Percentiles rank a stretch among this genome's conserved stretches.
Conservation (phyloP, 2,888 invertebrate genomes). For the Steinernema hermaphroditum region DNA sequence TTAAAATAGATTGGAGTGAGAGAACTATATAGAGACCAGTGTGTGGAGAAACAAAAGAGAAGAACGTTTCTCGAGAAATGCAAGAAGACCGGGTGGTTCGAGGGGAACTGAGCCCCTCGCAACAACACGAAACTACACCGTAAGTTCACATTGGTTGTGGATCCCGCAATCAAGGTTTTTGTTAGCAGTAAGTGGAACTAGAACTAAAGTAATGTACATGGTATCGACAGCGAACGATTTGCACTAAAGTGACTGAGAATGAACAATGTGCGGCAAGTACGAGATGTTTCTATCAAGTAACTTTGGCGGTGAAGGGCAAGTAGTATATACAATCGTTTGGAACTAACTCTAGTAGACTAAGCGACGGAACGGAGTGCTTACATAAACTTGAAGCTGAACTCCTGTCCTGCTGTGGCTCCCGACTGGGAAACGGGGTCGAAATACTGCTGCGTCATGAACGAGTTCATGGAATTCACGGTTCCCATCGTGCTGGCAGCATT, state of each 20-base stretch:
- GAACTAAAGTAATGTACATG: constrained; percentile 6
- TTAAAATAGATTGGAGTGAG: not conserved
- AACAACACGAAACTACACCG: constrained; percentile 18
- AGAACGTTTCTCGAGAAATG: not conserved
- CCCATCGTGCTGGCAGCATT: constrained; percentile 5
- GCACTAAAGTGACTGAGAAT: constrained; percentile 3
- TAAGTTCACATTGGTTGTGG: constrained; percentile 15
- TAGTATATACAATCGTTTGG: constrained; percentile 18
- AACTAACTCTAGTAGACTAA: constrained; percentile 10
- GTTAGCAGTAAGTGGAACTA: not conserved
- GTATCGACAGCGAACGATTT: not conserved
- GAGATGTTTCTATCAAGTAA: not conserved
- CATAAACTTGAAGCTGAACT: constrained; percentile 20
- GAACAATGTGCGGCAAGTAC: not conserved
- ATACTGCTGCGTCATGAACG: constrained; percentile 26
- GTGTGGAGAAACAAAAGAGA: not conserved
- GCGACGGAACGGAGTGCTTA: not conserved
- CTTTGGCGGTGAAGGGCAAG: constrained; percentile 22
- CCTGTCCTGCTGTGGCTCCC: not conserved
- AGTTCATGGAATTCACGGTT: constrained; percentile 10
- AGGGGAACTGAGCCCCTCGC: not conserved
- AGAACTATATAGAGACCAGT: constrained; percentile 1
- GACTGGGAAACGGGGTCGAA: constrained; percentile 1
- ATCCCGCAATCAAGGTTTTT: constrained; percentile 15
- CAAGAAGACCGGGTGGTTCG: constrained; percentile 8